Conservation (phyloP, 2,888 invertebrate genomes). For the Helleia helle region DNA sequence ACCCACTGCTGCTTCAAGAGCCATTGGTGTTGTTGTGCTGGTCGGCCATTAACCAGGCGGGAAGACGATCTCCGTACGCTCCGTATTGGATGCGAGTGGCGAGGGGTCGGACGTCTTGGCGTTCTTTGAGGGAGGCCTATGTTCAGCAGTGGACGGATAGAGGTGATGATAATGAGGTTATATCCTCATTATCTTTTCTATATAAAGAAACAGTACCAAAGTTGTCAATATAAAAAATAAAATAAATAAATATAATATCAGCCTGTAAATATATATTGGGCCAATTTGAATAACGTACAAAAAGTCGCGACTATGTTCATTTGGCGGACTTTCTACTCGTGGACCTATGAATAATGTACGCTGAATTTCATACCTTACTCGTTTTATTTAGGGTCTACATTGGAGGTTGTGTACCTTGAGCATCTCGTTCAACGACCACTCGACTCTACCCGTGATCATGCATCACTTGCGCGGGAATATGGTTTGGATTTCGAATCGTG, state of each 20-base stretch:
- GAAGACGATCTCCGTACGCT: no score
- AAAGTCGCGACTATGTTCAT: slow-evolving; percentile 65
- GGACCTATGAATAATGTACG: slow-evolving; percentile 15
- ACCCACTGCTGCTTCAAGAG: no score
- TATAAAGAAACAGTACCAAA: no score
- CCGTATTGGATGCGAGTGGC: no score
- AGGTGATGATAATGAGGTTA: no score
- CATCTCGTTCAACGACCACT: slow-evolving; percentile 43
- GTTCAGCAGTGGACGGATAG: no score
- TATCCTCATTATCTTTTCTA: no score
- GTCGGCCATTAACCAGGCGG: no score
- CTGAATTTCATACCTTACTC: slow-evolving; percentile 22
- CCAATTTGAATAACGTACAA: slow-evolving; percentile 55
- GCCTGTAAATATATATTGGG: slow-evolving; percentile 53
- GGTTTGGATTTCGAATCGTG: slow-evolving; percentile 42
- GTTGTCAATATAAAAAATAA: not conserved
- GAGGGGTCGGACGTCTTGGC: no score
- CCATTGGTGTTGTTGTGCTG: no score
- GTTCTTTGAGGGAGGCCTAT: no score
- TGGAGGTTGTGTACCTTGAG: slow-evolving; percentile 18
- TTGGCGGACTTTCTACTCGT: slow-evolving; percentile 43
- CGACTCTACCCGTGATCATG: slow-evolving; percentile 56
- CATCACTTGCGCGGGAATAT: slow-evolving; percentile 55
- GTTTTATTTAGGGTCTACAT: slow-evolving; percentile 19
- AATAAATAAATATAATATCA: slow-evolving; percentile 23